phyloP scores from a whole-genome alignment of 1,140 invertebrate species.

The Chironomus striatipennis region DNA sequence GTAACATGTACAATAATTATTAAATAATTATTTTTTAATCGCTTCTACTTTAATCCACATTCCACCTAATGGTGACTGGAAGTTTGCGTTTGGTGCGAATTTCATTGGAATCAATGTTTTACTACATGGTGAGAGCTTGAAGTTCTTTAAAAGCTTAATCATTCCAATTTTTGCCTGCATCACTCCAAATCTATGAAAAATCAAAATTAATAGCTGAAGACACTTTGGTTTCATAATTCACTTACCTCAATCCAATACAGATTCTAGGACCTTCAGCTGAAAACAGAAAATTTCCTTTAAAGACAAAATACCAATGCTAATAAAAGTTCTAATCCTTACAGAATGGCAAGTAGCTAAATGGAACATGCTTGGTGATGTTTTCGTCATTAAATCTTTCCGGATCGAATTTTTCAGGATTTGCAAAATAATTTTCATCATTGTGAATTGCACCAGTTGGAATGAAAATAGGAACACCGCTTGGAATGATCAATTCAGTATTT shows the following conservation, averaged over 20 bases:
- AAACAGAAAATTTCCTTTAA: too few species aligned
- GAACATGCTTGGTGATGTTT: slow-evolving; percentile 37
- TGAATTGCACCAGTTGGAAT: slow-evolving; percentile 50
- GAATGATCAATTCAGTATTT: slow-evolving; percentile 43
- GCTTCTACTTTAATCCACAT: slow-evolving; percentile 28
- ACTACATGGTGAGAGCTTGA: slow-evolving; percentile 41
- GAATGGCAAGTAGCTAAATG: slow-evolving; percentile 46
- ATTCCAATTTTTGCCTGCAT: slow-evolving; percentile 57
- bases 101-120: slow-evolving; percentile 42
- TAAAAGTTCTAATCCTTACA: too few species aligned
- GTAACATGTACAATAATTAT: too few species aligned
- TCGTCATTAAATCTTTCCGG: slow-evolving; percentile 61
- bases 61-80: slow-evolving; percentile 40
- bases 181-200: slow-evolving; percentile 50
- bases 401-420: slow-evolving; percentile 58
- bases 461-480: slow-evolving; percentile 46
- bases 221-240: slow-evolving; percentile 32
- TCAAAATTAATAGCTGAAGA: too few species aligned
- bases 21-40: not conserved
- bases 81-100: slow-evolving; percentile 39
- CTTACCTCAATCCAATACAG: slow-evolving; percentile 43
- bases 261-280: slow-evolving; percentile 41
- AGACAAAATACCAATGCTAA: too few species aligned
- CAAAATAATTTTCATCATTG: slow-evolving; percentile 55
- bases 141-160: slow-evolving; percentile 43